Evolutionary conservation across 2,113 vertebrate species (phyloP).

Genomic region (Chaetodon trifascialis): DNA sequence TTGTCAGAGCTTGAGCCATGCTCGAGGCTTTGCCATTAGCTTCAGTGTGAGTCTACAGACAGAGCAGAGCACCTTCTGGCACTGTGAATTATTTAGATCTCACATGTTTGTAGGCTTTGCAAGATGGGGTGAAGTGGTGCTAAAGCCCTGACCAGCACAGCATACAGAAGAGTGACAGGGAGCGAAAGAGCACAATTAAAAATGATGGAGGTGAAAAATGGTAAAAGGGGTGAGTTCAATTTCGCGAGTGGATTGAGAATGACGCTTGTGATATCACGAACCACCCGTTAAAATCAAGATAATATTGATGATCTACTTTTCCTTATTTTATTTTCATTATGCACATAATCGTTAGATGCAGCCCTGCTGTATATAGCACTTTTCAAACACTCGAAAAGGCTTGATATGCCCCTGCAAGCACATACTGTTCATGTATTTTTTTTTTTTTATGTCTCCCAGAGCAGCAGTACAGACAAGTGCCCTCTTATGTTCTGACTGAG

Average conservation of each 20-base stretch:
- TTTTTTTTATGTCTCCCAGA: constrained; percentile 34
- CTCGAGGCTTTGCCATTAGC: constrained; percentile 52
- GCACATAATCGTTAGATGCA: not conserved
- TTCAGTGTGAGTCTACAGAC: constrained; percentile 39
- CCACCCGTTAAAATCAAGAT: not conserved
- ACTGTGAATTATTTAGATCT: constrained; percentile 72
- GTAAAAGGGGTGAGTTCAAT: constrained; percentile 8
- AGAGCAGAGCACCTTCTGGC: constrained; percentile 57
- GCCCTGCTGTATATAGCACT: not conserved
- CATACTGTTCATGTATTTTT: constrained; percentile 17
- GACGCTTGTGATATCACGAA: constrained; percentile 5
- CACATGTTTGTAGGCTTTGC: constrained; percentile 57
- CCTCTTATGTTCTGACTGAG: constrained; percentile 62
- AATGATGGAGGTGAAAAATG: constrained; percentile 15
- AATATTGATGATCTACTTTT: not conserved
- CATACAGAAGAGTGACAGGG: constrained; percentile 24
- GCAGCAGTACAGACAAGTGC: constrained; percentile 54
- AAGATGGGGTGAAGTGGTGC: constrained; percentile 52
- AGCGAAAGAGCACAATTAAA: constrained; percentile 17
- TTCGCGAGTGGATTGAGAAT: not conserved
- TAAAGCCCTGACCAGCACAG: constrained; percentile 58
- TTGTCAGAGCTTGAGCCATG: constrained; percentile 32
- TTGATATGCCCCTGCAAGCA: not conserved
- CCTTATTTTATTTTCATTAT: not conserved
- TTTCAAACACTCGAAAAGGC: constrained; percentile 7